Evolutionary conservation across 2,797 vertebrate species (phyloP), one percentile per base, ranked within the genome.

Genomic region (Gallinago solitaria): DNA sequence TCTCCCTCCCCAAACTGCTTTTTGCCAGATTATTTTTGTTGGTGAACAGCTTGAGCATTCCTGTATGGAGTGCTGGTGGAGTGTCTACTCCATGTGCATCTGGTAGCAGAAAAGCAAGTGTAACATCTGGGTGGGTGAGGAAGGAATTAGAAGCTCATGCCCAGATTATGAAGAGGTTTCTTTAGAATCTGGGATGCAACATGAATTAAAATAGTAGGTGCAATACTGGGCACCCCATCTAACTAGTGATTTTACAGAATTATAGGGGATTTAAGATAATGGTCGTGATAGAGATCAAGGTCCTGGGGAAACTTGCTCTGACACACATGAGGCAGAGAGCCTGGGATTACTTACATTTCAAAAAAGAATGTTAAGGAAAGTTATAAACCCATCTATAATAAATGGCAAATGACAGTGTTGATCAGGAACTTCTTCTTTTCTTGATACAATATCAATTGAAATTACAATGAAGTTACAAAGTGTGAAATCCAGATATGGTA

Each of bases 271-370:
- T 82, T 83, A 56, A 81, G 64, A n/a, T 77, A 87, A 79, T 54
- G 60, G 35, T 48, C 4, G 1, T 64, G 60, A 60, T 48, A 28
- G 68, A 94, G 89, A 80, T 93, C 67, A 93, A 95, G 89, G 83
- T 30, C 28, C 37, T 89, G 61, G 20, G 60, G 43, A 82, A 89
- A 73, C 81, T 79, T 78, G 23, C 32, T 82, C 84, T 93, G 87
- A 84, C 33, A 23, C 18, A 57, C 17, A 43, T 12, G 15, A 90
- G 80, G 24, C 63, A 76, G 73, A 71, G 57, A 69, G 61, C 69
- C 90, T 94, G 89, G 63, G 47, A 87, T 90, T 96, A 61, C 69
- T 95, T 94, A 89, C 0, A 8, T 93, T 92, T 94, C 82, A 95
- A 93, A 91, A 82, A 71, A 85, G 37, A 80, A 56, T 12, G 6